Evolutionary conservation across 2,797 vertebrate species (phyloP).

Genomic region (Spinibarbus caldwelli): DNA sequence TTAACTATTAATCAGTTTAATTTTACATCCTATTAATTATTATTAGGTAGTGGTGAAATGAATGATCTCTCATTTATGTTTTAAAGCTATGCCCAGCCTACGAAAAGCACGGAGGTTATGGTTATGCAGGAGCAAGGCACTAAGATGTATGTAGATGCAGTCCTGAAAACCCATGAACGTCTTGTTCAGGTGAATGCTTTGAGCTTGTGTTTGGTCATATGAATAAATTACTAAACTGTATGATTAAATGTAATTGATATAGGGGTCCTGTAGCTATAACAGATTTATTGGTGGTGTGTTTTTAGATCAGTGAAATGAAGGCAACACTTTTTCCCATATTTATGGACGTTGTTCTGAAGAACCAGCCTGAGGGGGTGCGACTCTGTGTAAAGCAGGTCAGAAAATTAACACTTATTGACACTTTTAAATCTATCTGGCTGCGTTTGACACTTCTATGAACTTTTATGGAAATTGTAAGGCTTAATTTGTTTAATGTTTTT

Average conservation of each 20-base stretch:
- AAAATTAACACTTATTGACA: not conserved
- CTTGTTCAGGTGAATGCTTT: conserved; percentile 82
- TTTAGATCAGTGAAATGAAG: conserved; percentile 80
- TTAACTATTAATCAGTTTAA: not conserved
- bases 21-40: not conserved
- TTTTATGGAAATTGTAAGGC: not conserved
- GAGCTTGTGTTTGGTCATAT: not conserved
- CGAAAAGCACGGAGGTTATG: conserved; percentile 84
- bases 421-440: not conserved
- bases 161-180: conserved; percentile 85
- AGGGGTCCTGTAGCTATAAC: not conserved
- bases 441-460: not conserved
- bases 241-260: not conserved
- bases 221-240: not conserved
- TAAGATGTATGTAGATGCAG: conserved; percentile 83
- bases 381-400: conserved; percentile 85
- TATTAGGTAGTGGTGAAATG: not conserved
- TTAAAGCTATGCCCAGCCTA: conserved; percentile 88
- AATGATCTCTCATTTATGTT: not conserved
- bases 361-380: conserved; percentile 90
- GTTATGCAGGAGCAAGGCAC: conserved; percentile 81
- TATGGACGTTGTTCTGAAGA: conserved; percentile 85
- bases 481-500: not conserved
- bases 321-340: conserved; percentile 81
- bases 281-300: not conserved